Conservation (phyloP, 2,113 vertebrate species). For the Dipodomys merriami region DNA sequence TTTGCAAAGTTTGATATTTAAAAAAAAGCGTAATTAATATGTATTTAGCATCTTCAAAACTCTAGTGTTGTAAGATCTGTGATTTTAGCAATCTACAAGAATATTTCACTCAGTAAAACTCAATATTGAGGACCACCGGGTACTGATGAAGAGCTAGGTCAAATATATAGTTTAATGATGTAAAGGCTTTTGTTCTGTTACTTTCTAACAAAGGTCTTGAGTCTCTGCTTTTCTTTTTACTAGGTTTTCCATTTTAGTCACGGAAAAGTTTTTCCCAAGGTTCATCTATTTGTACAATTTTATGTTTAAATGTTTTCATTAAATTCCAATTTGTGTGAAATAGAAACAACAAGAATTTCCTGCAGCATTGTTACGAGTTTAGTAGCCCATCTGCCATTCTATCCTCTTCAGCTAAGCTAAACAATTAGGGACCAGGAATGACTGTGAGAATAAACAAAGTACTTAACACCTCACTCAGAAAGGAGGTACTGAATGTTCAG, state of each 20-base stretch:
- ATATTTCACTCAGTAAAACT: conserved; percentile 39
- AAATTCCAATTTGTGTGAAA: conserved; percentile 70
- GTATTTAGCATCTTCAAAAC: conserved; percentile 6
- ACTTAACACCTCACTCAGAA: background rate
- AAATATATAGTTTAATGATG: background rate
- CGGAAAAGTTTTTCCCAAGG: background rate
- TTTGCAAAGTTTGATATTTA: conserved; percentile 52
- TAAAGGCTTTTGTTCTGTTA: background rate
- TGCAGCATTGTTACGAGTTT: conserved; percentile 65
- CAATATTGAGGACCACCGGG: background rate
- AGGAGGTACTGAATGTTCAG: background rate
- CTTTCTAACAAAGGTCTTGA: conserved; percentile 3
- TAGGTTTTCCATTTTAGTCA: conserved; percentile 50
- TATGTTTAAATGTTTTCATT: conserved; percentile 74
- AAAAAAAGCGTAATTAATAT: conserved; percentile 43
- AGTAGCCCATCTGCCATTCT: conserved; percentile 66
- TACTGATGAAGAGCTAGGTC: background rate
- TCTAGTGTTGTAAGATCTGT: conserved; percentile 37
- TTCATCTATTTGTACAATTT: conserved; percentile 55
- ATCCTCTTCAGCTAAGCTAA: conserved; percentile 52
- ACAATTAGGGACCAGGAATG: conserved; percentile 43
- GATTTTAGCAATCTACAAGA: conserved; percentile 50
- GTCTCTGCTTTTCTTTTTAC: background rate
- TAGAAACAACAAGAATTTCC: conserved; percentile 62
- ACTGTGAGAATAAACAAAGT: conserved; percentile 62